Conservation (phyloP, 2,113 vertebrate genomes). For the Lophochroa leadbeateri region DNA sequence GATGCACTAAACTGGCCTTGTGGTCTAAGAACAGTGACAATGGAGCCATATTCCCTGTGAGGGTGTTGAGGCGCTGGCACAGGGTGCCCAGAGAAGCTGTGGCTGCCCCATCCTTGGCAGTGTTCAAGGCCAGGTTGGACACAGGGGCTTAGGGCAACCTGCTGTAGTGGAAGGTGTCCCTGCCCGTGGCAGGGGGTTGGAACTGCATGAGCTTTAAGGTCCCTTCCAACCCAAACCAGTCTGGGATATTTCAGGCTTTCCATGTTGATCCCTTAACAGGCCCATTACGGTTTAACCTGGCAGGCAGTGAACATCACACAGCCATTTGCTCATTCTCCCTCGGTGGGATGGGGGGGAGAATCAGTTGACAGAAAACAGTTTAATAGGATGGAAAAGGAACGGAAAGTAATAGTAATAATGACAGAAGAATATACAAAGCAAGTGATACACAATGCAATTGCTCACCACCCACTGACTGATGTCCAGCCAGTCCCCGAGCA, state of each 20-base stretch:
- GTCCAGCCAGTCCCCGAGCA: background rate
- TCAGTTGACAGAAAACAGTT: background rate
- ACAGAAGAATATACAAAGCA: background rate
- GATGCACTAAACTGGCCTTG: accelerated
- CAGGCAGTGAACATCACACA: background rate
- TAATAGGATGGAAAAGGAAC: background rate
- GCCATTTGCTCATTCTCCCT: background rate
- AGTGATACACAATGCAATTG: background rate
- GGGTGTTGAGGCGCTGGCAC: background rate
- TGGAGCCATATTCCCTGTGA: background rate
- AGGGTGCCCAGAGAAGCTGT: background rate
- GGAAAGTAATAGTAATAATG: background rate
- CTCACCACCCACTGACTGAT: background rate
- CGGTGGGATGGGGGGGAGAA: background rate
- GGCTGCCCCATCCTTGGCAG: background rate
- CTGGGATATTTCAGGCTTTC: background rate
- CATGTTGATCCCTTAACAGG: too few relatives aligned
- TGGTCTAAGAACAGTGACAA: background rate
- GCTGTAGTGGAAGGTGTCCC: background rate
- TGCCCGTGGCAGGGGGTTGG: background rate
- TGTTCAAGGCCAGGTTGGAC: background rate
- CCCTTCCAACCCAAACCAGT: background rate
- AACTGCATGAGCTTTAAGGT: background rate
- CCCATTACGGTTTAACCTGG: background rate
- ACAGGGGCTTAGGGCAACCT: background rate